Base-by-base conservation (phyloP, 1,140 invertebrate species). In the Samia ricini region DNA sequence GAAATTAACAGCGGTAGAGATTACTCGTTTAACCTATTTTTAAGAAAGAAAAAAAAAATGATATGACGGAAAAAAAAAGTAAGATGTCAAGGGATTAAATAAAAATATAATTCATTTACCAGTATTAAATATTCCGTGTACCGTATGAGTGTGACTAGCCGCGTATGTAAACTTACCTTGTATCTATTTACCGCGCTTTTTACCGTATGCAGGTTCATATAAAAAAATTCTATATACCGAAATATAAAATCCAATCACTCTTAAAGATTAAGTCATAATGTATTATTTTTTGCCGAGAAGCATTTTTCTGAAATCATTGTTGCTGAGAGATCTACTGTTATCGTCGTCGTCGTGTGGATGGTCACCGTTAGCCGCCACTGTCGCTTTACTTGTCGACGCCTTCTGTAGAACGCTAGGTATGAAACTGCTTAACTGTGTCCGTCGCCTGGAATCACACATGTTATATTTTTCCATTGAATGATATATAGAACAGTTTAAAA, bases 371-470 rank as follows among this genome's bases (percentile, higher is more conserved):
- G 62, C 33, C 4, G 48, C 49, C 19, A 50, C 6, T 15, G 21
- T 42, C 6, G 48, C 50, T 51, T 66, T 71, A 29, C 78, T 81
- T 0, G 83, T 77, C 0, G 78, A 77, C 0, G 83, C 63, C 20
- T 80, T 86, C 48, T 86, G 86, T 10, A 91, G 62, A 4, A 91
- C 88, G 56, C 85, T 82, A 0, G 90, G 90, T 21, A 91, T 85
- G 60, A 91, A 89, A 64, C 78, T 84, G 67, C 82, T 88, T 5
- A 91, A 76, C 61, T 89, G 85, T 0, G 90, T 91, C 26, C 88
- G 71, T 51, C 88, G 68, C 83, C 85, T 85, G 72, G 2, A 24
- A 64, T 8, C 12, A 63, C 10, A 12, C 4, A 42, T 42, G 12
- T 1, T 15, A 42, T 15, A 15, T 7, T 42, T 42, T 42, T 42